Base-by-base conservation (phyloP, 2,888 invertebrate species). In the Luperina testacea region DNA sequence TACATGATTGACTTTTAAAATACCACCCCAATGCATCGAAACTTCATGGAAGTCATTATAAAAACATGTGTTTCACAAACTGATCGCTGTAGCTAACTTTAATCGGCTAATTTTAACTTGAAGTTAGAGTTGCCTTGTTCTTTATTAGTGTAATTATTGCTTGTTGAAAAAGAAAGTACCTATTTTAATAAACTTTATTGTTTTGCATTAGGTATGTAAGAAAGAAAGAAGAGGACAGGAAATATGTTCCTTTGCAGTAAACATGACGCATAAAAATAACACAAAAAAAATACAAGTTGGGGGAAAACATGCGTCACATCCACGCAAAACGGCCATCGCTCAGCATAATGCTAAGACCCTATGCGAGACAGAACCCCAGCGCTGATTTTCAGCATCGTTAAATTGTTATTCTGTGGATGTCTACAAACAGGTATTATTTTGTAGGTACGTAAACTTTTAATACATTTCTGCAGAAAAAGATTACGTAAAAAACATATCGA, bases 1-100 rank as follows among this genome's bases (percentile, higher is more conserved):
- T 74, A 69, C 63, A 53, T 70, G 73, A 88, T 81, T 81, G 72
- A 84, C 79, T 86, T 87, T 85, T 82, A 81, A 83, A 86, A 83
- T 82, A 83, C 5, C 42, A 67, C 15, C 17, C 1, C 57, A 8
- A 17, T 68, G 27, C 27, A 72, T 69, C 9, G 4, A 59, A 79
- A 65, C 51, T 83, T 72, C 45, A 6, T 17, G 13, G 17, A 85
- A 82, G 45, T 78, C 53, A 59, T 79, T 75, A 77, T 63, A 53
- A 38, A 74, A 72, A 57, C 48, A 63, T 72, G 8, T 67, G 27
- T 78, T 79, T 83, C 24, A 75, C 51, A 38, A 81, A 83, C 53
- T 68, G 70, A 78, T 68, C 38, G 9, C 38, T 57, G 20, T 8
- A 63, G 20, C 32, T 53, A 8, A 11, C 20, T 80, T 51, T 7